phyloP scores from a whole-genome alignment of 64 coral and sea anemone genomes.

The Pachyseris speciosa region DNA sequence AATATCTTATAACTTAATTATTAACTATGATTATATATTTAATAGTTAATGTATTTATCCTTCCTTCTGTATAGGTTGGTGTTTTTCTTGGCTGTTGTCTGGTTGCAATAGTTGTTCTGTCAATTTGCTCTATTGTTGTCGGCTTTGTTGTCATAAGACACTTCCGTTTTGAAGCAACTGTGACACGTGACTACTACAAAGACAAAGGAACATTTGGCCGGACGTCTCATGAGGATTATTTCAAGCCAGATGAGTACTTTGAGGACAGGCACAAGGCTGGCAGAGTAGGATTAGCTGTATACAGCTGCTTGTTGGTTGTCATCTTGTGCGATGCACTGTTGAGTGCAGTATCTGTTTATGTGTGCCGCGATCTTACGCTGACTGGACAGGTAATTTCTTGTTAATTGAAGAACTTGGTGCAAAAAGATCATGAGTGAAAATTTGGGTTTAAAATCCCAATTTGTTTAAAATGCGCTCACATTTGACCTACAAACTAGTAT shows the following conservation, averaged over 20 bases:
- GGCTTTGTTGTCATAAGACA: conserved; percentile 16
- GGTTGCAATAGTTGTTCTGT: conserved; percentile 31
- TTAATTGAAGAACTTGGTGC: too few species aligned
- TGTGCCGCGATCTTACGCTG: not conserved
- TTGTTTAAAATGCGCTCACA: too few species aligned
- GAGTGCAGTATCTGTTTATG: not conserved
- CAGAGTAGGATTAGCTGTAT: conserved; percentile 7
- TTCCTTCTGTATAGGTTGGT: conserved; percentile 3
- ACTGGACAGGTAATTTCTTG: not conserved
- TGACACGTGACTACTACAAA: conserved; percentile 45
- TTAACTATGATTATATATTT: too few species aligned
- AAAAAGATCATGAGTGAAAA: too few species aligned
- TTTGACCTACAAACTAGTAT: too few species aligned
- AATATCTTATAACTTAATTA: too few species aligned
- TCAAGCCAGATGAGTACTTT: conserved; percentile 51
- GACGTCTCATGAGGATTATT: conserved; percentile 5
- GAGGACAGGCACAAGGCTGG: conserved; percentile 9
- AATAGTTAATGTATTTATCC: too few species aligned
- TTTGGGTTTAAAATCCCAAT: too few species aligned
- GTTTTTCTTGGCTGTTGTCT: conserved; percentile 33
- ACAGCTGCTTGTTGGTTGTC: conserved; percentile 20
- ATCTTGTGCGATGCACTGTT: conserved; percentile 25
- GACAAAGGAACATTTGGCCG: conserved; percentile 7
- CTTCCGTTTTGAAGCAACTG: conserved; percentile 51
- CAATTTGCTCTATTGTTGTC: conserved; percentile 26